Evolutionary conservation across 1,140 invertebrate species (phyloP).

Genomic region (Drosophila pachea): DNA sequence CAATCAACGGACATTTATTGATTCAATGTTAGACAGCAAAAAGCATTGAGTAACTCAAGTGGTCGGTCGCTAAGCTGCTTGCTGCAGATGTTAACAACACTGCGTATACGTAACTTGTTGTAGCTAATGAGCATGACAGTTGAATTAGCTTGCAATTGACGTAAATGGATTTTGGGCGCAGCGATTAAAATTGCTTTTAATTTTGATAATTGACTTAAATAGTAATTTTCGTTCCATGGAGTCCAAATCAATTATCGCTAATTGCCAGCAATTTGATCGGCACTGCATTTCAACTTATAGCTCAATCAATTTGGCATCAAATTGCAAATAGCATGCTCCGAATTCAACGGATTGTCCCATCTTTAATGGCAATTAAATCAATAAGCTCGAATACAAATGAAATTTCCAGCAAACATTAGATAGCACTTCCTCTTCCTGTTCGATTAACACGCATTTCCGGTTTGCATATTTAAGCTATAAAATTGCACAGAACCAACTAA

Average conservation of each 20-base stretch:
- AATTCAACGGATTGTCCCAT: background rate
- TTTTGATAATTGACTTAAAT: conserved; percentile 34
- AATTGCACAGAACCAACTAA: conserved; percentile 20
- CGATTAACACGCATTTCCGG: conserved; percentile 70
- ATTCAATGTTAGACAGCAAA: conserved; percentile 13
- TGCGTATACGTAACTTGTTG: conserved; percentile 14
- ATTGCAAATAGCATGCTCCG: conserved; percentile 3
- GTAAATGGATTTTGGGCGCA: conserved; percentile 16
- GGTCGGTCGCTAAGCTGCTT: background rate
- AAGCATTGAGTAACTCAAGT: background rate
- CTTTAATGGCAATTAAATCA: conserved; percentile 15
- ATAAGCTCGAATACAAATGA: conserved; percentile 46
- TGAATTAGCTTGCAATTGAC: conserved; percentile 17
- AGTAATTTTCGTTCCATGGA: conserved; percentile 27
- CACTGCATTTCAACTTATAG: conserved; percentile 7
- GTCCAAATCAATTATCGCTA: conserved; percentile 42
- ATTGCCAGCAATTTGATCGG: conserved; percentile 19
- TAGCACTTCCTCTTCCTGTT: conserved; percentile 62
- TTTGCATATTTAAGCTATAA: conserved; percentile 46
- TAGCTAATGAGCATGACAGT: conserved; percentile 11
- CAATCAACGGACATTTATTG: conserved; percentile 25
- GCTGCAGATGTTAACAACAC: background rate
- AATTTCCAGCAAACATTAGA: conserved; percentile 39
- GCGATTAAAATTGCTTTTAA: conserved; percentile 25
- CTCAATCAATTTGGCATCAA: conserved; percentile 13